Percentiles rank a stretch among this genome's conserved stretches.
These are phyloP conservation scores for Coelogynopora nodosa DNA, from an alignment of 2,888 invertebrate genomes.

Conservation along the genomic window DNA sequence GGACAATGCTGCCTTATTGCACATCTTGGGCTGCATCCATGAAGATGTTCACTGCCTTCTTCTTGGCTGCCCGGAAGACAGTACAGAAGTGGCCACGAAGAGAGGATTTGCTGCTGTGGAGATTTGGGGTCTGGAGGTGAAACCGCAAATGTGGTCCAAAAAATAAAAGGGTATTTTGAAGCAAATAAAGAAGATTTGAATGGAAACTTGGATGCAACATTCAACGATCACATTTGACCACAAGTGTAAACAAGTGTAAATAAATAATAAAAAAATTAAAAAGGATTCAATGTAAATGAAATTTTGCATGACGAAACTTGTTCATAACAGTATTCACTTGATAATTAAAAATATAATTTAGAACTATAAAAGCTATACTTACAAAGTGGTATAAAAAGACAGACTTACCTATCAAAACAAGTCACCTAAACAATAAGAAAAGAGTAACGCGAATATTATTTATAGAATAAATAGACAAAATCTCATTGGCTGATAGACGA, in stretches of 20 bases:
- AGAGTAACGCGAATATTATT: background rate
- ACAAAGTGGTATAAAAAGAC: background rate
- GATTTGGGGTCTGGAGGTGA: no score
- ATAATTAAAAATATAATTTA: background rate
- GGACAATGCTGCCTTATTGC: no score
- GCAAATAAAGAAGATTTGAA: no score
- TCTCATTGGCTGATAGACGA: background rate
- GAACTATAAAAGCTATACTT: background rate
- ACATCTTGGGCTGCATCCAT: no score
- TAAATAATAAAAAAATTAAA: background rate
- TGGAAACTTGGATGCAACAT: no score
- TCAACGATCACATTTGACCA: no score
- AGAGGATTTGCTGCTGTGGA: no score
- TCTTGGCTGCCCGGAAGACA: no score
- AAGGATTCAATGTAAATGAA: background rate
- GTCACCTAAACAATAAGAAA: background rate
- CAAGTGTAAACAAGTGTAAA: background rate
- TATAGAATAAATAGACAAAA: background rate
- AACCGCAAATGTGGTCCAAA: no score
- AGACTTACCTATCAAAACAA: background rate
- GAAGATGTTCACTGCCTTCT: no score
- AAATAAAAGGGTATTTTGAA: no score
- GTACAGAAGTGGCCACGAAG: no score
- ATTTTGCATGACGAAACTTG: background rate
- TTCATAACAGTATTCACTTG: background rate